Percentiles rank a stretch among this genome's conserved stretches.
Evolutionary conservation across 2,888 invertebrate genomes (phyloP).

Genomic region (Tenodera sinensis): DNA sequence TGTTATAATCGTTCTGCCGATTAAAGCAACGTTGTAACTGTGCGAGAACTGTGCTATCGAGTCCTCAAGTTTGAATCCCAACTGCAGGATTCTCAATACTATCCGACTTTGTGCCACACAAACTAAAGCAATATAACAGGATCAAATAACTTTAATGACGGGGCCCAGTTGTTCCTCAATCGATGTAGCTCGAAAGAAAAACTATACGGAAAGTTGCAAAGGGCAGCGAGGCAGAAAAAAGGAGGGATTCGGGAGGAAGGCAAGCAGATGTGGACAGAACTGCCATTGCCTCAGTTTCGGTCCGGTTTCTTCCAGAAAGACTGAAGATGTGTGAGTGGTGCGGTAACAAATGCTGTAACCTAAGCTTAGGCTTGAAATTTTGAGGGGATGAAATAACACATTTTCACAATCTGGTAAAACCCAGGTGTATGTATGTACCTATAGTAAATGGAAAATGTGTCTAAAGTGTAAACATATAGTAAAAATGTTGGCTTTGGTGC

Average conservation of each 20-base stretch:
- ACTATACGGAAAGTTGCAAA: neutral
- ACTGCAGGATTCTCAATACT: neutral
- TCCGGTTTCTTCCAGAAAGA: neutral
- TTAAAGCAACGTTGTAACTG: neutral
- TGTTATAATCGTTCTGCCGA: neutral
- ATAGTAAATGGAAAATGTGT: no score
- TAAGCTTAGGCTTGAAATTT: no score
- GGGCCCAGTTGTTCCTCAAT: neutral
- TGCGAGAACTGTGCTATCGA: neutral
- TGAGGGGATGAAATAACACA: no score
- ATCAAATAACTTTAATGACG: neutral
- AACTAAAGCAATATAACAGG: neutral
- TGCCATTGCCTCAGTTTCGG: neutral
- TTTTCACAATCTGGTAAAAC: no score
- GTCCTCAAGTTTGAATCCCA: neutral
- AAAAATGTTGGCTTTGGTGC: no score
- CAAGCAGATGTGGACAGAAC: neutral
- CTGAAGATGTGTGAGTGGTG: no score
- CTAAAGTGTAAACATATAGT: no score
- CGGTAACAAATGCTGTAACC: no score
- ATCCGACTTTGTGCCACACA: neutral
- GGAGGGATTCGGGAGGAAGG: no score
- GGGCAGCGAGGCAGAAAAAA: neutral
- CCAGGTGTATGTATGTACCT: no score
- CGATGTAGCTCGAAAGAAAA: neutral